Conservation (phyloP, 2,888 invertebrate species). For the Micropterix aruncella region DNA sequence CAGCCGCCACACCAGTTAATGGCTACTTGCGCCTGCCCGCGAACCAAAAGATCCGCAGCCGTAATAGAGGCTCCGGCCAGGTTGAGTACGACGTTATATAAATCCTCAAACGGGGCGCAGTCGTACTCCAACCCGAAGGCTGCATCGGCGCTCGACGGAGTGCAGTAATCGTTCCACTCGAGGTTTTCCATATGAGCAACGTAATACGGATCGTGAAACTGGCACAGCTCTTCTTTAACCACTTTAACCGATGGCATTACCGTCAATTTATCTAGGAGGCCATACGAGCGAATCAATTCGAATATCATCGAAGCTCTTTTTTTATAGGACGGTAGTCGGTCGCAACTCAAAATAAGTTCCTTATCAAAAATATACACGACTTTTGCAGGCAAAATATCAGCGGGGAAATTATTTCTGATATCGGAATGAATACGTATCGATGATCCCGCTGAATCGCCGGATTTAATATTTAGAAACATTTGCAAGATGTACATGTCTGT, state of each 20-base stretch:
- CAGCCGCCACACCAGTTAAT: conserved; percentile 83
- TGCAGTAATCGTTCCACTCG: not conserved
- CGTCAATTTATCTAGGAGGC: conserved; percentile 31
- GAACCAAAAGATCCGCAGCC: conserved; percentile 47
- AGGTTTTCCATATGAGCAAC: conserved; percentile 42
- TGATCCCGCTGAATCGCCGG: too few species aligned
- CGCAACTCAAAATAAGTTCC: conserved; percentile 31
- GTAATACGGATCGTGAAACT: conserved; percentile 55
- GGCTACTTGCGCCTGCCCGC: conserved; percentile 33
- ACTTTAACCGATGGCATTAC: conserved; percentile 40
- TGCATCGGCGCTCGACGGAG: conserved; percentile 20
- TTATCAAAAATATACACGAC: conserved; percentile 37
- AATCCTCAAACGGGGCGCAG: conserved; percentile 50
- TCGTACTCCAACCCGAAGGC: conserved; percentile 64
- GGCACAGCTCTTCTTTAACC: conserved; percentile 41
- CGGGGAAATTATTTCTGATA: not conserved
- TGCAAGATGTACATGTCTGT: too few species aligned
- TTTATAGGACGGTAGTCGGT: conserved; percentile 34
- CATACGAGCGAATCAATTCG: conserved; percentile 43
- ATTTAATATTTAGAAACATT: too few species aligned
- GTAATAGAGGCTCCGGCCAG: conserved; percentile 60
- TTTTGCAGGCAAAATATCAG: not conserved
- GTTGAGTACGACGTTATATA: conserved; percentile 43
- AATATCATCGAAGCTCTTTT: conserved; percentile 39
- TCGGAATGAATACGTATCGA: too few species aligned